Conservation (phyloP, 1,140 invertebrate genomes). For the Pogonomyrmex californicus region DNA sequence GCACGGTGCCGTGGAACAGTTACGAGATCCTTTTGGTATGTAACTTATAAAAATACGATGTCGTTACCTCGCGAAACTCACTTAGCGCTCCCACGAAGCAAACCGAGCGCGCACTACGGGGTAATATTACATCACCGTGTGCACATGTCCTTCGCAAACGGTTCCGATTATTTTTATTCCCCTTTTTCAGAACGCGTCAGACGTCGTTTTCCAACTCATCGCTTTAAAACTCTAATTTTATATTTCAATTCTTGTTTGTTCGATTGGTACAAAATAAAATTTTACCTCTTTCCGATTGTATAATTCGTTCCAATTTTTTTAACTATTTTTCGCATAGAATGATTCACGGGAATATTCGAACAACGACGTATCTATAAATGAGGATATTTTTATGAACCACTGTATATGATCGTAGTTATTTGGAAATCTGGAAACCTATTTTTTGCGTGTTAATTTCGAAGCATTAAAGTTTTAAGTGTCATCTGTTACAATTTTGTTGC, state of each 20-base stretch:
- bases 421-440: not conserved
- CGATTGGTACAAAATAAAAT: constrained; percentile 10
- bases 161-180: constrained; percentile 32
- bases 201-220: not conserved
- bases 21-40: constrained; percentile 46
- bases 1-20: constrained; percentile 37
- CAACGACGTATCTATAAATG: not conserved
- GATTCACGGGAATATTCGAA: not conserved
- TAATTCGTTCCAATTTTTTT: not conserved
- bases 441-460: constrained; percentile 15
- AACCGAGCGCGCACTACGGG: constrained; percentile 18
- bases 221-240: constrained; percentile 28
- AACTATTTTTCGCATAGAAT: not conserved
- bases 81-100: constrained; percentile 33
- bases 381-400: constrained; percentile 13
- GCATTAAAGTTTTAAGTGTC: constrained; percentile 38
- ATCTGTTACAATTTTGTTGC: constrained; percentile 17
- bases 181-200: not conserved
- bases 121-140: constrained; percentile 36
- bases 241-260: not conserved
- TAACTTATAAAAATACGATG: constrained; percentile 59
- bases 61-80: constrained; percentile 53
- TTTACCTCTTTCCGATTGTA: not conserved
- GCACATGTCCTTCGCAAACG: constrained; percentile 36
- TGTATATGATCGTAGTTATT: constrained; percentile 36